These are phyloP conservation scores for Rhinopomastus cyanomelas DNA, from an alignment of 2,113 vertebrate genomes.

Conservation along the genomic window DNA sequence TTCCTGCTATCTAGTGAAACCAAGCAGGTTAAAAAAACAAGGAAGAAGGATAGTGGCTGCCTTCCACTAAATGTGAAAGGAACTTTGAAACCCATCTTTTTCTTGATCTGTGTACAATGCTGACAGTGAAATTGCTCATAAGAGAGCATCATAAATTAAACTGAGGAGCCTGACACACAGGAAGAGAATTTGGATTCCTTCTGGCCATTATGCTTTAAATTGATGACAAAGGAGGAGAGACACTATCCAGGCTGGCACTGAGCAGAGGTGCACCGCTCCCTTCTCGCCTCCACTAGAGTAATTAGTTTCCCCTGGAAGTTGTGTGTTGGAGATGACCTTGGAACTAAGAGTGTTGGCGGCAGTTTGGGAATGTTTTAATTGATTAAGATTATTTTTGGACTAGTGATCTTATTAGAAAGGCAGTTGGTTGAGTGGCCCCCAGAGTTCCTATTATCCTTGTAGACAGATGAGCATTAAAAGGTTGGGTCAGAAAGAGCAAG, in stretches of 20 bases:
- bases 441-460: constrained; percentile 69
- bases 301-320: constrained; percentile 56
- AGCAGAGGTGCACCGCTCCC: constrained; percentile 17
- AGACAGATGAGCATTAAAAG: constrained; percentile 69
- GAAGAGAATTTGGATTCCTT: constrained; percentile 46
- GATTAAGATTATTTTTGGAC: constrained; percentile 74
- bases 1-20: constrained; percentile 57
- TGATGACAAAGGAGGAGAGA: not conserved
- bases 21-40: constrained; percentile 21
- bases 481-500: constrained; percentile 62
- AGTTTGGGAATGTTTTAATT: constrained; percentile 70
- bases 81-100: constrained; percentile 34
- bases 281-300: not conserved
- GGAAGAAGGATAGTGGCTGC: constrained; percentile 31
- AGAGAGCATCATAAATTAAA: constrained; percentile 60
- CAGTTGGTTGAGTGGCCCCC: constrained; percentile 68
- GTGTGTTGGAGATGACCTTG: constrained; percentile 68
- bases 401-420: constrained; percentile 68
- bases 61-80: constrained; percentile 7
- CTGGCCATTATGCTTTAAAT: constrained; percentile 19
- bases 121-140: constrained; percentile 52
- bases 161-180: constrained; percentile 19
- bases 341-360: constrained; percentile 53
- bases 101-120: constrained; percentile 23
- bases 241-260: not conserved